phyloP scores from a whole-genome alignment of 2,888 invertebrate genomes.

The Cephus spinipes region DNA sequence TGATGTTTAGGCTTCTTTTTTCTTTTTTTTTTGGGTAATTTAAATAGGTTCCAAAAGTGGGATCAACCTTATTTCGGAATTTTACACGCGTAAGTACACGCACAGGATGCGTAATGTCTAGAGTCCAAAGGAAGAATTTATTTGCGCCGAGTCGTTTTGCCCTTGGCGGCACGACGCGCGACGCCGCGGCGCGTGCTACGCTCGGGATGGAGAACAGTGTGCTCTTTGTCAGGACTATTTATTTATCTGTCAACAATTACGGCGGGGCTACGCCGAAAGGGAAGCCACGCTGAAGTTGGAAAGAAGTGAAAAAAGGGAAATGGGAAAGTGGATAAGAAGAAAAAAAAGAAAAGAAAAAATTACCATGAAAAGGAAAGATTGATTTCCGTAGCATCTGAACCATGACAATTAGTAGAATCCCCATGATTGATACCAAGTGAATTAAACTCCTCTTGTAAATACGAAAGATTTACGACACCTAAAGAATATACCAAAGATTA shows the following conservation, averaged over 20 bases:
- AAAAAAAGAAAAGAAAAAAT: background rate
- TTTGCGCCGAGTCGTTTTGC: conserved; percentile 40
- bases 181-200: conserved; percentile 45
- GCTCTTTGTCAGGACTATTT: conserved; percentile 58
- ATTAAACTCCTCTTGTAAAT: background rate
- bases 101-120: background rate
- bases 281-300: conserved; percentile 38
- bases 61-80: background rate
- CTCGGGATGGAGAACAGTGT: conserved; percentile 46
- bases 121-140: conserved; percentile 11
- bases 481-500: background rate
- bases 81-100: background rate
- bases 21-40: background rate
- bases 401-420: background rate
- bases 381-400: background rate
- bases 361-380: background rate
- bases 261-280: conserved; percentile 37
- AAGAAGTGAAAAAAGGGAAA: conserved; percentile 25
- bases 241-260: conserved; percentile 65
- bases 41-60: background rate
- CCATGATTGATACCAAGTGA: conserved; percentile 24
- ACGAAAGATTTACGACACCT: background rate
- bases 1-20: background rate
- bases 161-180: conserved; percentile 45
- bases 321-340: conserved; percentile 22